phyloP scores from a whole-genome alignment of 2,888 invertebrate species.

The Anthrax anthrax region DNA sequence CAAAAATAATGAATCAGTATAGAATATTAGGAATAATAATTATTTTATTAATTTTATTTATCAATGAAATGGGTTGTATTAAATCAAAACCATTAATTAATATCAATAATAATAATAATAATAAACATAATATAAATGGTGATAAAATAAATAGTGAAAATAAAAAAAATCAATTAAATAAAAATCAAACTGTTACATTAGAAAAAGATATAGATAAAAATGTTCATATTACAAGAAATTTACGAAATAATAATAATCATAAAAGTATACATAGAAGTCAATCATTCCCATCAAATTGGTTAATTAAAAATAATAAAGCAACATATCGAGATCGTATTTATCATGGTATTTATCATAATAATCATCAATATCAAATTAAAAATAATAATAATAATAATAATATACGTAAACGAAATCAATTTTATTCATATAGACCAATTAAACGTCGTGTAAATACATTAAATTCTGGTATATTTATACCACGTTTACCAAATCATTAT shows the following conservation, averaged over 20 bases:
- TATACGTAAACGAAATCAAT: not conserved
- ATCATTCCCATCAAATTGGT: not conserved
- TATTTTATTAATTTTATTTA: not conserved
- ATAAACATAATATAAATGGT: too few species aligned
- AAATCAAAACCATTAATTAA: not conserved
- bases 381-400: not conserved
- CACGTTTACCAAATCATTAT: constrained; percentile 4
- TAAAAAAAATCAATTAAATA: not conserved
- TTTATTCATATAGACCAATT: not conserved
- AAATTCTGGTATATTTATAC: constrained; percentile 2
- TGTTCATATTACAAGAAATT: too few species aligned
- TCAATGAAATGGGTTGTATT: not conserved
- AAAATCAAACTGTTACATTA: not conserved
- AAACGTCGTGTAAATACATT: not conserved
- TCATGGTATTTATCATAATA: not conserved
- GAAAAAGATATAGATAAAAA: too few species aligned
- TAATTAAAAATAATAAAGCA: not conserved
- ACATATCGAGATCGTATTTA: not conserved
- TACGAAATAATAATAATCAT: not conserved
- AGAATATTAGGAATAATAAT: not conserved
- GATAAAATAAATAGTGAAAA: not conserved
- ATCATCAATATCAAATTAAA: not conserved
- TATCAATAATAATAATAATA: too few species aligned
- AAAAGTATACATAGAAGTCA: not conserved
- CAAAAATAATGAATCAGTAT: not conserved